Evolutionary conservation across 2,113 vertebrate species (phyloP), one percentile per base, ranked within the genome.

Genomic region (Mesembrinibis cayennensis): DNA sequence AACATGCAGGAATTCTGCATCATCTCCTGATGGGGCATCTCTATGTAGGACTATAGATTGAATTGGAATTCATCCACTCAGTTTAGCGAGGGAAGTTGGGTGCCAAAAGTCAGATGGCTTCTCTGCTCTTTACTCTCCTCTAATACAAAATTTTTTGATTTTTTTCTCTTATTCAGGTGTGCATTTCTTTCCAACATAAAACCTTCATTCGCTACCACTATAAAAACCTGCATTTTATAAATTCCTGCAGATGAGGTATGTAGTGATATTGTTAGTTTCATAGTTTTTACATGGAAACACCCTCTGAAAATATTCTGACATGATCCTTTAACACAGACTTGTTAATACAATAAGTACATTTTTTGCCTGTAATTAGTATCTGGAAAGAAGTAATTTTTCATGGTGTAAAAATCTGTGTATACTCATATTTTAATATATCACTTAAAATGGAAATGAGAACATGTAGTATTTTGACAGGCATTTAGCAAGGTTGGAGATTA

Each of bases 371-470:
- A 74, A 50, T 78, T 77, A 91, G 15, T 72, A 63, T 79, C 69
- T 89, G 38, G 50, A 92, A 94, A 81, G 45, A 87, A 78, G 32
- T 65, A 53, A 84, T 84, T 90, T 95, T 38, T 90, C 50, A 83
- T 62, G 36, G 11, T 81, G 8, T 58, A 81, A 89, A 94, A 91
- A 47, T 50, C 42, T 86, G 16, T 77, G 42, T 87, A 42, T 62
- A 30, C 29, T 89, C 9, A 20, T 90, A 70, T 71, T 90, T 82
- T 93, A 89, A 61, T 78, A 38, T 78, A 63, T 66, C 42, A 67
- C 34, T 93, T 89, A 93, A 87, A 93, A 89, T 89, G 76, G 59
- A 87, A 91, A 89, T 81, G 47, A 85, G 89, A 84, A 42, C 50
- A 36, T 86, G 32, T 55, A 73, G 52, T 73, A 71, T 87, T 94